Evolutionary conservation across 2,888 invertebrate species (phyloP).

Genomic region (Caenorhabditis sp.): DNA sequence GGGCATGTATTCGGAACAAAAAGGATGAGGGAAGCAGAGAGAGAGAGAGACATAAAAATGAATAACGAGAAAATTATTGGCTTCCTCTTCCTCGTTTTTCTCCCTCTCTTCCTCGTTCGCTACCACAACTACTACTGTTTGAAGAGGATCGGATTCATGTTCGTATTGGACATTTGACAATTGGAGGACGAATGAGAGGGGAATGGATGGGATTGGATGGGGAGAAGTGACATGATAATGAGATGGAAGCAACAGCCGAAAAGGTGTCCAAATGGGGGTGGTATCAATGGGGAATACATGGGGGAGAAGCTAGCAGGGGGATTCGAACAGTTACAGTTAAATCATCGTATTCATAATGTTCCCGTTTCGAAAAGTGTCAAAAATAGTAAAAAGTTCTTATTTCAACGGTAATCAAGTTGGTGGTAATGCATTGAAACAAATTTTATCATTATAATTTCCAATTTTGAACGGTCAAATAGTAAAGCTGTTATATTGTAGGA

Average conservation of each 20-base stretch:
- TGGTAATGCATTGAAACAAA: too few species aligned
- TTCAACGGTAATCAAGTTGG: too few species aligned
- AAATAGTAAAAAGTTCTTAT: too few species aligned
- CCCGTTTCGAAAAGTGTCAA: too few species aligned
- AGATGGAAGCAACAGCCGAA: constrained; percentile 15
- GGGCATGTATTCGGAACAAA: neutral
- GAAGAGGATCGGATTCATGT: constrained; percentile 2
- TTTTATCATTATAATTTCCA: too few species aligned
- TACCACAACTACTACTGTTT: constrained; percentile 16
- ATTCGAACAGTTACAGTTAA: neutral
- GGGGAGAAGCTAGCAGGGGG: neutral
- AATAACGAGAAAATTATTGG: constrained; percentile 63
- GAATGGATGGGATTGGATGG: neutral
- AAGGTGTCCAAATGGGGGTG: too few species aligned
- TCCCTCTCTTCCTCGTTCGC: too few species aligned
- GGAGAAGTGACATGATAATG: constrained; percentile 40
- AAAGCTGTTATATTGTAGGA: too few species aligned
- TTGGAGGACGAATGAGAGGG: constrained; percentile 24
- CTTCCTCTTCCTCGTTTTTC: too few species aligned
- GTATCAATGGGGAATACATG: constrained; percentile 1
- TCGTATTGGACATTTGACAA: constrained; percentile 19
- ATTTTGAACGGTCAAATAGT: too few species aligned
- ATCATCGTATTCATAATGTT: too few species aligned
- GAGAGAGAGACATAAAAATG: constrained; percentile 48
- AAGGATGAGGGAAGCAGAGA: neutral